Base-by-base conservation (phyloP, 2,113 vertebrate genomes). In the Myrmophylax atrothorax region DNA sequence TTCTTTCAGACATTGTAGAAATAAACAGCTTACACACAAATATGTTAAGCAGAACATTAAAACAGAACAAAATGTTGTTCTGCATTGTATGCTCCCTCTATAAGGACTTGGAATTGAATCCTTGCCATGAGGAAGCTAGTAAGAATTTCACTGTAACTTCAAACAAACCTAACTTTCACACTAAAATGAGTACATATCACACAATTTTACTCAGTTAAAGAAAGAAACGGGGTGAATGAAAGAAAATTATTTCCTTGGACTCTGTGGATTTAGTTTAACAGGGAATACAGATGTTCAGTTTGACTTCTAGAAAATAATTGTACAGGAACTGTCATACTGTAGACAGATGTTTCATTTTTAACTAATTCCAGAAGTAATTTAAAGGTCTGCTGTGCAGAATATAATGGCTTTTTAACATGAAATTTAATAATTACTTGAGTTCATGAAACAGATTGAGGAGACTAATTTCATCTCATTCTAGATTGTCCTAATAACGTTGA, bases 341-440 rank as follows among this genome's bases (percentile, higher is more conserved):
- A 80, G 75, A 66, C 14, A 83, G 26, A 87, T 70, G 24, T 24
- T 58, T 79, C 63, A 52, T 77, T 90, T 87, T 31, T 14, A 87
- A 91, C 28, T 79, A 75, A 66, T 76, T 88, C 42, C 63, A 74
- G 47, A 60, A 93, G 60, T 76, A 44, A 84, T 82, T 95, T 89
- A 88, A 76, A 93, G 20, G 62, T 80, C 82, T 88, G 75, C 42
- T 77, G 20, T 81, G 75, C 59, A 80, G 49, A 90, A 83, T 47
- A 79, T 38, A 91, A 83, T 67, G 50, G 29, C 11, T 80, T 91
- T 81, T 80, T 66, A 95, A 86, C 22, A 88, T 2, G 1, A 70
- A 91, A 93, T 58, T 28, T 77, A 91, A 67, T 81, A 94, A 91
- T 91, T 94, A 67, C 38, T 93, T 2, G 2, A 83, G 53, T 88